Conservation (phyloP, 2,888 invertebrate species). For the Metallyticus violacea region DNA sequence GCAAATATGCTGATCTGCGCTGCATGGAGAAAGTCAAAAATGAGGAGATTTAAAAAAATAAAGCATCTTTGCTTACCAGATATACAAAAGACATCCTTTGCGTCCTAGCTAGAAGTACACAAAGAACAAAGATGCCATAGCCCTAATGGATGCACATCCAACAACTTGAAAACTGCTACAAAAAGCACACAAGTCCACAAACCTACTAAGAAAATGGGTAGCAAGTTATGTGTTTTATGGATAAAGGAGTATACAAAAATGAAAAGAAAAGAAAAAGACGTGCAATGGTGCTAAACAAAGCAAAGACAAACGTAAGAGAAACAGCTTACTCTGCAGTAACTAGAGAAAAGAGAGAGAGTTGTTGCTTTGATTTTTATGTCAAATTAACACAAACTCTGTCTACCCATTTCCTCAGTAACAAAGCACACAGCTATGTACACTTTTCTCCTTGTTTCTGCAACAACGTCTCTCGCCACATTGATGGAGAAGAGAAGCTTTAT, state of each 20-base stretch:
- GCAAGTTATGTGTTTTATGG: neutral
- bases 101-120: neutral
- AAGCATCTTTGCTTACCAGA: conserved; percentile 13
- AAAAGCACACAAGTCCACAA: conserved; percentile 10
- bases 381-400: neutral
- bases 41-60: neutral
- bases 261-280: neutral
- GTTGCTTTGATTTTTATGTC: neutral
- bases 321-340: neutral
- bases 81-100: neutral
- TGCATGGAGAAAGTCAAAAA: neutral
- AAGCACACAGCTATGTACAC: conserved; percentile 26
- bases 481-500: neutral
- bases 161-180: neutral
- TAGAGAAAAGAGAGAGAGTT: neutral
- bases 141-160: neutral
- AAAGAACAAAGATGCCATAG: conserved; percentile 1
- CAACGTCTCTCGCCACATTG: conserved; percentile 12
- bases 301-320: neutral
- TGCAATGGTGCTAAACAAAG: neutral
- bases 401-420: conserved; percentile 14
- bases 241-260: neutral
- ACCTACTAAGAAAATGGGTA: conserved; percentile 16
- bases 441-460: conserved; percentile 26
- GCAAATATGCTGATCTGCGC: neutral